Conservation (phyloP, 1,140 invertebrate species). For the Venturia canescens region DNA sequence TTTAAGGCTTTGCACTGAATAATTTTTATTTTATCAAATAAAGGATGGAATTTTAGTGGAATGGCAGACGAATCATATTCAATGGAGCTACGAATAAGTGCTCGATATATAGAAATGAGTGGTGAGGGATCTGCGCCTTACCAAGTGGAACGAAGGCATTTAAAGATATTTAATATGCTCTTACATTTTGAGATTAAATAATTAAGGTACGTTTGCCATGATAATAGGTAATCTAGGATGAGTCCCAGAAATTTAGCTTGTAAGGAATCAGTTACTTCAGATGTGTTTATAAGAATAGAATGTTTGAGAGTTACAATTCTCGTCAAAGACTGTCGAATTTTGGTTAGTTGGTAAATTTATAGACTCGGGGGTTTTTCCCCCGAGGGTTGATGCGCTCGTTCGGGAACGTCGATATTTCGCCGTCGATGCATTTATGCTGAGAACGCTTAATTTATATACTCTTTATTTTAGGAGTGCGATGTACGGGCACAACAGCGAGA, state of each 20-base stretch:
- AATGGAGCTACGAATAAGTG: conserved; percentile 4
- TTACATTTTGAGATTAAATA: conserved; percentile 3
- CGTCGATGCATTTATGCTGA: no score
- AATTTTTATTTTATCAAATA: not conserved
- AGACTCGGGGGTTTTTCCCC: no score
- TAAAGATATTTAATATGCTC: not conserved
- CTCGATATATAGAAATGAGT: conserved; percentile 16
- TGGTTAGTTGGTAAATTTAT: no score
- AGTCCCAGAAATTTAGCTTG: conserved; percentile 1
- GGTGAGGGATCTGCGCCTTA: conserved; percentile 21
- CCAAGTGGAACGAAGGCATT: conserved; percentile 18
- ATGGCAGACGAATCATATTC: conserved; percentile 11
- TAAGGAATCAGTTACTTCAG: not conserved
- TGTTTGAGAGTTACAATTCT: no score
- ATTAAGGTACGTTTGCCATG: not conserved
- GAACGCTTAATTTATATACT: no score
- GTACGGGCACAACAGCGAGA: no score
- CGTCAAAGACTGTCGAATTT: no score
- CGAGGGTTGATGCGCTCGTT: no score
- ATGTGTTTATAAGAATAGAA: no score
- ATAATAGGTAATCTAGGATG: not conserved
- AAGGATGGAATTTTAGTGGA: not conserved
- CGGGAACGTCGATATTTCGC: no score
- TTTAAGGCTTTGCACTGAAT: not conserved
- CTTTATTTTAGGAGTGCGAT: no score